phyloP scores from a whole-genome alignment of 2,797 vertebrate genomes.

The Sylvilagus floridanus region DNA sequence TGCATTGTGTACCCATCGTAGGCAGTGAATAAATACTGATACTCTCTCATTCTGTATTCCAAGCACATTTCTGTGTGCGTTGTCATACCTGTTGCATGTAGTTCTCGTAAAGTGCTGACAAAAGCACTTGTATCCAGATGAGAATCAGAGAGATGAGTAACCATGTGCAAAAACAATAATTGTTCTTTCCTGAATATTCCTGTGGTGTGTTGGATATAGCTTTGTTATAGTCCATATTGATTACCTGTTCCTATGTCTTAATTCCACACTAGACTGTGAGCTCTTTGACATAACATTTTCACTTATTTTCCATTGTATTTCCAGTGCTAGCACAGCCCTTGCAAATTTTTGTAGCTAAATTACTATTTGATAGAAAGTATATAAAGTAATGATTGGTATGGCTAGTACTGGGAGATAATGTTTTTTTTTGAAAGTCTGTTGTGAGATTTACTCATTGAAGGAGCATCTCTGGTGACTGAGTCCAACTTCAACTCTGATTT shows the following conservation, averaged over 20 bases:
- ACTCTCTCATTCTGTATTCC: neutral
- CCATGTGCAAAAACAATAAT: neutral
- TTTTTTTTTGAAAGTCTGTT: neutral
- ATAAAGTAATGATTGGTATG: neutral
- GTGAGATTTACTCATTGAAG: conserved; percentile 61
- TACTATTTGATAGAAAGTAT: neutral
- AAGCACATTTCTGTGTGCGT: neutral
- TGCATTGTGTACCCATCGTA: neutral
- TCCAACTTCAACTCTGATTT: conserved; percentile 35
- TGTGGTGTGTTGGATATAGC: neutral
- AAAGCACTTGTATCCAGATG: neutral
- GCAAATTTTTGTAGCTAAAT: neutral
- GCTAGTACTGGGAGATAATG: neutral
- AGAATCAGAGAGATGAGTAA: neutral
- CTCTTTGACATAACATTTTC: neutral
- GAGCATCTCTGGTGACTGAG: conserved; percentile 48
- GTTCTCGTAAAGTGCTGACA: neutral
- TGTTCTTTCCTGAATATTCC: neutral
- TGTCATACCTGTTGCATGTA: neutral
- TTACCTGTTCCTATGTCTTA: neutral
- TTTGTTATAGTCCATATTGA: neutral
- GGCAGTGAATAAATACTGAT: neutral
- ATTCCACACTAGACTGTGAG: neutral
- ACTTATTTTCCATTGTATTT: neutral
- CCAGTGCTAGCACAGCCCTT: neutral